These are phyloP conservation scores for Poeciliopsis retropinna DNA, from an alignment of 2,113 vertebrate species.

Conservation along the genomic window DNA sequence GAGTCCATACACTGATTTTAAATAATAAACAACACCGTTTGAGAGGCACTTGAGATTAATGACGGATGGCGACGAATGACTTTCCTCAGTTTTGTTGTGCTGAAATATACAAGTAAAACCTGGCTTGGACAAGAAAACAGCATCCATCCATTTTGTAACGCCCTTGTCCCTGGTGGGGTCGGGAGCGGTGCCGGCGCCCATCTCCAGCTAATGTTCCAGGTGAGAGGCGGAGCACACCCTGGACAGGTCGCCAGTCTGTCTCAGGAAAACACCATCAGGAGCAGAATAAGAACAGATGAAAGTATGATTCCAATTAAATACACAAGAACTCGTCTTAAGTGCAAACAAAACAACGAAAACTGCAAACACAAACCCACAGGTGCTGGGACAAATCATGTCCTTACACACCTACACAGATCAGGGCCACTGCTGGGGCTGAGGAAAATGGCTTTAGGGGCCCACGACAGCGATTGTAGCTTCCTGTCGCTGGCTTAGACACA, in stretches of 20 bases:
- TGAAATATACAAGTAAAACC: slow-evolving; percentile 50
- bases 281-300: slow-evolving; percentile 25
- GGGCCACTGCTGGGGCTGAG: slow-evolving; percentile 62
- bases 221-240: too few relatives aligned
- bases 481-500: slow-evolving; percentile 74
- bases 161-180: too few relatives aligned
- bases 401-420: slow-evolving; percentile 64
- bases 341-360: neutral
- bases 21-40: slow-evolving; percentile 52
- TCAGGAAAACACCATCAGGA: slow-evolving; percentile 7
- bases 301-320: slow-evolving; percentile 6
- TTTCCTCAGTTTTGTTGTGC: slow-evolving; percentile 38
- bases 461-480: slow-evolving; percentile 67
- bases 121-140: slow-evolving; percentile 18
- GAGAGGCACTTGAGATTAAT: slow-evolving; percentile 43
- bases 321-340: neutral
- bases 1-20: slow-evolving; percentile 57
- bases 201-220: too few relatives aligned
- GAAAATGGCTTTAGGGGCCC: slow-evolving; percentile 76
- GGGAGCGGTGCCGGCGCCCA: too few relatives aligned
- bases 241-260: too few relatives aligned
- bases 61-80: slow-evolving; percentile 16
- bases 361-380: slow-evolving; percentile 15
- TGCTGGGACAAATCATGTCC: neutral
- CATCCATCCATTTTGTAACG: too few relatives aligned